Base-by-base conservation (phyloP, 2,888 invertebrate species). In the Trichopoda pennipes region DNA sequence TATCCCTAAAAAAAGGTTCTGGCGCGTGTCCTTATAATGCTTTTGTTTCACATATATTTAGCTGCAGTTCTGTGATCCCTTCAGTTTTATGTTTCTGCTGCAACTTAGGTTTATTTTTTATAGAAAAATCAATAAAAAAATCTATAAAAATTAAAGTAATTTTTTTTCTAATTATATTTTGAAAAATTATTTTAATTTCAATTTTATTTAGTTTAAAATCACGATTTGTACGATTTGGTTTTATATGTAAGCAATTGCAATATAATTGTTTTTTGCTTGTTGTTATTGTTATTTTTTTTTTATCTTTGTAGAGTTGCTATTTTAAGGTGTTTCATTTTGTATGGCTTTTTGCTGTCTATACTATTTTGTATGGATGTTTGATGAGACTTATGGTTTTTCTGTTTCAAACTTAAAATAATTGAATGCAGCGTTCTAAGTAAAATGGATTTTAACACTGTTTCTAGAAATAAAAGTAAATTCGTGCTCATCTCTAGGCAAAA, bases 401-500 rank as follows among this genome's bases (percentile, higher is more conserved):
- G 49, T 23, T 69, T 77, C 23, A 69, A 55, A 77, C 63, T 56
- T 35, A 19, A 55, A 77, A 77, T 53, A 77, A 77, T 69, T 63
- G 69, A 63, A 77, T 61, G 49, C 38, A 47, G 55, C 55, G 61
- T 69, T 77, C 60, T 42, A 42, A 23, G 17, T 68, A 51, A 19
- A 17, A 35, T 28, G 51, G 19, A 64, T 28, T 58, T 23, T 49
- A 32, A 53, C 38, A 38, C 61, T 17, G 21, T 60, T 68, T 58
- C 28, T 14, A 32, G 35, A 53, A 35, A 60, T 21, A 68, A 47
- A 73, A 76, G 19, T 32, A 63, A 81, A 49, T 70, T 82, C 81
- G 79, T 82, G 82, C 82, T 82, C 82, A 82, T 82, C 82, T 75
- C 56, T 79, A 56, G n/a, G n/a, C n/a, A n/a, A n/a, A 17, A 64